Conservation (phyloP, 2,113 vertebrate species). For the Ctenomys sociabilis region DNA sequence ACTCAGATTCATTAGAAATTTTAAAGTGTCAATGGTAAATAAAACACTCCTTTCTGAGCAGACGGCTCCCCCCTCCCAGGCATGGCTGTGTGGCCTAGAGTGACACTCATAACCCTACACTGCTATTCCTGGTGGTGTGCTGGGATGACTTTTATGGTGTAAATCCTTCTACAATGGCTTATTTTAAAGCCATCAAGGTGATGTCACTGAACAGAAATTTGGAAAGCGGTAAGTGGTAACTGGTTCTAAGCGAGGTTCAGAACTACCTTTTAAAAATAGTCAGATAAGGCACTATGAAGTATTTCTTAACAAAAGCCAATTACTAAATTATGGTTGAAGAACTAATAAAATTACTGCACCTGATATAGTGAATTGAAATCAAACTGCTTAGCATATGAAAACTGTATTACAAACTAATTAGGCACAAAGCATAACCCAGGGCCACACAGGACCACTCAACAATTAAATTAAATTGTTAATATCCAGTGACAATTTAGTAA, state of each 20-base stretch:
- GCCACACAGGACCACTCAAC: background rate
- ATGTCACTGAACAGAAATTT: background rate
- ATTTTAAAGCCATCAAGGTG: background rate
- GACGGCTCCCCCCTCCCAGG: background rate
- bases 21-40: background rate
- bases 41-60: background rate
- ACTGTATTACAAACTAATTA: conserved; percentile 33
- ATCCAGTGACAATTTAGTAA: background rate
- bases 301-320: conserved; percentile 34
- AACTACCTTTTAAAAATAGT: background rate
- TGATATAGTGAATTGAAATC: conserved; percentile 46
- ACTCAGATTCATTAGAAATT: background rate
- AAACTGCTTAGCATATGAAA: background rate
- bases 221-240: background rate
- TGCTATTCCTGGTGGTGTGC: background rate
- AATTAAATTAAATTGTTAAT: background rate
- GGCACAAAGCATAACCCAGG: background rate
- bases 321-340: background rate
- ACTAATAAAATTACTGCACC: background rate
- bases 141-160: background rate
- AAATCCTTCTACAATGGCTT: background rate
- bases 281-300: background rate
- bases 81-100: background rate
- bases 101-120: background rate
- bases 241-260: background rate